phyloP scores from a whole-genome alignment of 2,797 vertebrate genomes.

The Aldrovandia affinis region DNA sequence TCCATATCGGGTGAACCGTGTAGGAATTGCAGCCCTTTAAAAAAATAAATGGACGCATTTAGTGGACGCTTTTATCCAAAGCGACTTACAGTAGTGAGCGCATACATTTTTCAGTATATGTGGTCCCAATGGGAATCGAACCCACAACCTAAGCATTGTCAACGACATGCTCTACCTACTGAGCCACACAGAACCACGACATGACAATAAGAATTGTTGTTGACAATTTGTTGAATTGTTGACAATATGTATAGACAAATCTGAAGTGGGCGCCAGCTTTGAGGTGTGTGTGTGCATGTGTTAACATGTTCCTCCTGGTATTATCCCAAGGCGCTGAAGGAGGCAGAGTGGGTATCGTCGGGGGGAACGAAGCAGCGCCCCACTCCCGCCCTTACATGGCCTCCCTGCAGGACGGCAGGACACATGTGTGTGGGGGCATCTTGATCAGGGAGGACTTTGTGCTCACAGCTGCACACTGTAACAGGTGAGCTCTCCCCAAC shows the following conservation, averaged over 20 bases:
- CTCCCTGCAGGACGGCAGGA: slow-evolving; percentile 47
- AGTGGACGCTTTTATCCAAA: too few species aligned
- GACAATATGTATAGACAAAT: neutral
- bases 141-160: too few species aligned
- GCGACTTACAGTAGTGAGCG: too few species aligned
- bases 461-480: slow-evolving; percentile 69
- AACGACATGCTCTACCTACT: too few species aligned
- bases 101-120: too few species aligned
- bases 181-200: too few species aligned
- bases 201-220: too few species aligned
- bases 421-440: slow-evolving; percentile 57
- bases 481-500: slow-evolving; percentile 43
- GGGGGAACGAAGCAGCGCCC: slow-evolving; percentile 58
- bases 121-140: too few species aligned
- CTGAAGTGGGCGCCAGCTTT: neutral
- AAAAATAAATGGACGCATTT: too few species aligned
- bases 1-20: too few species aligned
- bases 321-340: slow-evolving; percentile 50
- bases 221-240: neutral
- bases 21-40: too few species aligned
- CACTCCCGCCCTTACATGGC: slow-evolving; percentile 69
- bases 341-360: slow-evolving; percentile 51
- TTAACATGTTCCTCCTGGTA: slow-evolving; percentile 14
- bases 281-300: neutral
- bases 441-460: slow-evolving; percentile 65